phyloP scores from a whole-genome alignment of 2,113 vertebrate species.

The Corythoichthys intestinalis region DNA sequence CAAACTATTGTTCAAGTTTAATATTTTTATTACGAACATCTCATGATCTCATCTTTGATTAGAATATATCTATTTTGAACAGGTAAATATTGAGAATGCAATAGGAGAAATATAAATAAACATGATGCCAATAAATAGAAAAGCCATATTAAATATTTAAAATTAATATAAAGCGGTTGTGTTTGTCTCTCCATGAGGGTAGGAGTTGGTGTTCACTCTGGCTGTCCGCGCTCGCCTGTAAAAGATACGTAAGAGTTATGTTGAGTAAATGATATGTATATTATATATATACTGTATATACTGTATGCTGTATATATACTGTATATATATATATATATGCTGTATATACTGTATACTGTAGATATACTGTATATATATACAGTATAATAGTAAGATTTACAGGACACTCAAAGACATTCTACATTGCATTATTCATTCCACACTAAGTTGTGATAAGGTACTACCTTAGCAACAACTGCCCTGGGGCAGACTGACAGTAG shows the following conservation, averaged over 20 bases:
- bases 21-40: constrained; percentile 6
- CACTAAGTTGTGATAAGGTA: too few species aligned
- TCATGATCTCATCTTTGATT: background rate
- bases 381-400: too few species aligned
- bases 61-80: background rate
- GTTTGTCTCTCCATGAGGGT: background rate
- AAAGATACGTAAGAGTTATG: constrained; percentile 25
- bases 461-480: too few species aligned
- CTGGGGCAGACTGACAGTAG: too few species aligned
- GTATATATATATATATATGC: too few species aligned
- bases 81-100: background rate
- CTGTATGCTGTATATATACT: too few species aligned
- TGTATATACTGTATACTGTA: too few species aligned
- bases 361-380: too few species aligned
- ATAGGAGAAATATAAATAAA: constrained; percentile 34
- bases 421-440: too few species aligned
- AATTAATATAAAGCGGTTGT: constrained; percentile 7
- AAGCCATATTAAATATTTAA: constrained; percentile 30
- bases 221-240: constrained; percentile 31
- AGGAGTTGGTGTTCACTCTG: constrained; percentile 2
- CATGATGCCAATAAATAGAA: constrained; percentile 31
- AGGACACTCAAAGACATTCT: too few species aligned
- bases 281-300: background rate
- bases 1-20: too few species aligned
- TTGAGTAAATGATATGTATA: background rate